Base-by-base conservation (phyloP, 1,140 invertebrate species). In the Pectinophora gossypiella region DNA sequence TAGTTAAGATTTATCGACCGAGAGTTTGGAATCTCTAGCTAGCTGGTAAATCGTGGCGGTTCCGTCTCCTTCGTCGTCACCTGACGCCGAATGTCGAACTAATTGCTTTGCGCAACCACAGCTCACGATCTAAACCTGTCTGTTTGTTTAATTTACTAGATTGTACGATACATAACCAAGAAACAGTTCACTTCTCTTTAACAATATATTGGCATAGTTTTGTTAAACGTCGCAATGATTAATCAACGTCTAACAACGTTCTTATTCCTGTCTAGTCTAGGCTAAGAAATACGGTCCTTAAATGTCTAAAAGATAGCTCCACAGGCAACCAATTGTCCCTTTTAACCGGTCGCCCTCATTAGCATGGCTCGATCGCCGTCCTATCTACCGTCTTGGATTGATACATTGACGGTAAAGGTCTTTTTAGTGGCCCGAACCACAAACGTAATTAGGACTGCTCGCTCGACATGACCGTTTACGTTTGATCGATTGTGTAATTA, bases 351-450 rank as follows among this genome's bases (percentile, higher is more conserved):
- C 69, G 68, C 61, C 54, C 74, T 84, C 77, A 84, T 81, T 81
- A 81, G 76, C 76, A 73, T 73, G 65, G 61, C 48, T 43, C 61
- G 72, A 77, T 83, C 70, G 64, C 70, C 64, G 70, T 65, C 63
- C 71, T 72, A 70, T 72, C 53, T 73, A 67, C 61, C 59, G n/a
- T n/a, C n/a, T n/a, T 63, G 60, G 77, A 85, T 83, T 83, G 82
- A 83, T 78, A 82, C 73, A 67, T 85, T 73, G 70, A 76, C 69
- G 64, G 64, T 71, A 75, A 83, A 78, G 68, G 65, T 70, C 70
- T 74, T 54, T 72, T 74, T 75, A 72, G 62, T 69, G 47, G 58
- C 61, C 66, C 49, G 23, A 59, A 62, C 53, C 49, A 38, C 32
- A 48, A 48, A 51, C 49, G 68, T 77, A 75, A 82, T 85, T 82